phyloP scores from a whole-genome alignment of 1,140 invertebrate genomes.

The Lutraria rhynchaena region DNA sequence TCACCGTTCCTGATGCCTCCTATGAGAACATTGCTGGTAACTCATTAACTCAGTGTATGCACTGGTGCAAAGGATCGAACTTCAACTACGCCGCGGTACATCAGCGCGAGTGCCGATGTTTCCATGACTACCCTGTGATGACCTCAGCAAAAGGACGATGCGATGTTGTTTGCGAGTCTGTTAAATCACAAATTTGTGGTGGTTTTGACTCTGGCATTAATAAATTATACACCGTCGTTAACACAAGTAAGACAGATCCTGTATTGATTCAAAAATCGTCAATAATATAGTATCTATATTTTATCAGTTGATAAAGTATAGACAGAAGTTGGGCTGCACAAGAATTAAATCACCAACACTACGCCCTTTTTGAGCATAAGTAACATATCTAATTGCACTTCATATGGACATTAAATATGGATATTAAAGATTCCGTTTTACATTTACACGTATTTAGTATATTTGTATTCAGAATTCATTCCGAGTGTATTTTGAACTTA shows the following conservation, averaged over 20 bases:
- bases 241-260: constrained; percentile 34
- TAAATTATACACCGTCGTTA: neutral
- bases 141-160: neutral
- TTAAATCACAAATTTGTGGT: constrained; percentile 15
- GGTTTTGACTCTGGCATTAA: neutral
- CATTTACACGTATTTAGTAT: no score
- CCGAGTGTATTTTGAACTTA: no score
- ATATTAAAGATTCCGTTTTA: no score
- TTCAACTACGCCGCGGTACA: neutral
- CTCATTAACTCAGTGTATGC: constrained; percentile 16
- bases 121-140: neutral
- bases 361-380: neutral
- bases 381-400: neutral
- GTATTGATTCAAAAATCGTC: no score
- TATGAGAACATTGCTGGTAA: neutral
- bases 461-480: no score
- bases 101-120: constrained; percentile 19
- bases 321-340: no score
- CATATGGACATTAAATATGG: no score
- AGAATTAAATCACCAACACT: neutral
- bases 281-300: neutral
- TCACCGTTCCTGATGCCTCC: neutral
- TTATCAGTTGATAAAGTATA: no score
- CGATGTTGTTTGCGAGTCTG: neutral
- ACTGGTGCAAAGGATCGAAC: constrained; percentile 20